Base-by-base conservation (phyloP, 2,888 invertebrate genomes). In the Melanchra persicariae region DNA sequence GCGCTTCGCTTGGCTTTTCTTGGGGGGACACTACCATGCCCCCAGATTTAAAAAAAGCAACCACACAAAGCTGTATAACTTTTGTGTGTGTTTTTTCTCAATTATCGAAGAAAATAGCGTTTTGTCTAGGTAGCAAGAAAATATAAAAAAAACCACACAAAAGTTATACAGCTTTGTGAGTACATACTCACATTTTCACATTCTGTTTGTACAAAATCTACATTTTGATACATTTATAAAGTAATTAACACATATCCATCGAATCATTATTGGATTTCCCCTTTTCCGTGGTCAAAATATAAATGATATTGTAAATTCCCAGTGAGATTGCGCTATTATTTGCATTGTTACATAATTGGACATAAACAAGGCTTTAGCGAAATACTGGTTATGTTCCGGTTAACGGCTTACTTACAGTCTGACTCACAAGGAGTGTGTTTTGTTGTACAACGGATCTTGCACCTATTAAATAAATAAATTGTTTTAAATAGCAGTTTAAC, bases 311-410 rank as follows among this genome's bases (percentile, higher is more conserved):
- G 61, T 77, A 62, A 77, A 77, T 59, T 59, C 72, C 71, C 49
- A 37, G 47, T 51, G 24, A 71, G n/a, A 54, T 69, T 64, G 22
- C 22, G 49, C n/a, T 81, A 63, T 72, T 83, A n/a, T n/a, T n/a
- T n/a, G n/a, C n/a, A n/a, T n/a, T n/a, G n/a, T n/a, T 60, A 69
- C 61, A 75, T 74, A 73, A 64, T 64, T 70, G 66, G 47, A 62
- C 47, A 59, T 54, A 66, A 61, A 70, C 74, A 72, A 71, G 63
- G 45, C 57, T 62, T 61, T 61, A 43, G 43, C 52, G n/a, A 57
- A 60, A 77, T 77, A 77, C 77, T 68, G 67, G 78, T 77, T 78
- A 10, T 60, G 67, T 68, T 77, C 72, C 77, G 77, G 71, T 62
- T 77, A 37, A 12, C 71, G 45, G n/a, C 52, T 71, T 57, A 54